A percentile compares a stretch with the other conserved stretches of the same genome.
Evolutionary conservation across 1,140 invertebrate species (phyloP).

Genomic region (Leptinotarsa undecemlineata): DNA sequence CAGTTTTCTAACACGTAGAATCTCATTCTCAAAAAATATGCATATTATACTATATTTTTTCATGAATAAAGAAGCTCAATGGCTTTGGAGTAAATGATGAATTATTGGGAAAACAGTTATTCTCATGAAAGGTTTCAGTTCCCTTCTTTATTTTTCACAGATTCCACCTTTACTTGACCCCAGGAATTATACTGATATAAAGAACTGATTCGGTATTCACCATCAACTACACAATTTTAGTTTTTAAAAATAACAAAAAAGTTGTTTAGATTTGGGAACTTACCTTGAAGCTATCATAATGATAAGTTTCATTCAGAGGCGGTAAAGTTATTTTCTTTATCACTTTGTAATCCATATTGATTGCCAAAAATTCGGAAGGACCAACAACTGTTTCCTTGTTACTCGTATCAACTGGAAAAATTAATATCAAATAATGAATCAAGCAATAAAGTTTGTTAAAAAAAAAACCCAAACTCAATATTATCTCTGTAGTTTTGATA

Average conservation of each 20-base stretch:
- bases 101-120: not conserved
- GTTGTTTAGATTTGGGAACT: conserved; percentile 5
- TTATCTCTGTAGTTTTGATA: not conserved
- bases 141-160: not conserved
- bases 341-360: conserved; percentile 68
- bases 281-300: conserved; percentile 63
- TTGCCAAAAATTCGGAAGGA: conserved; percentile 56
- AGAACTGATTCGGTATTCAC: not conserved
- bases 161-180: not conserved
- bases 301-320: conserved; percentile 53
- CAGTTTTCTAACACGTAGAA: no score
- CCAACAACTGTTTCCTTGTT: not conserved
- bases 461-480: not conserved
- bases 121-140: not conserved
- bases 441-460: not conserved
- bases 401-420: not conserved
- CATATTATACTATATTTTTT: no score
- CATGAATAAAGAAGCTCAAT: no score
- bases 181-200: not conserved
- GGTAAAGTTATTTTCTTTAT: conserved; percentile 58
- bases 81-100: no score
- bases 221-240: not conserved
- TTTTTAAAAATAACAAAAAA: not conserved
- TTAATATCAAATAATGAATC: not conserved
- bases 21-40: no score